Conservation (phyloP, 2,888 invertebrate genomes). For the Mongoloraphidia duomilia region DNA sequence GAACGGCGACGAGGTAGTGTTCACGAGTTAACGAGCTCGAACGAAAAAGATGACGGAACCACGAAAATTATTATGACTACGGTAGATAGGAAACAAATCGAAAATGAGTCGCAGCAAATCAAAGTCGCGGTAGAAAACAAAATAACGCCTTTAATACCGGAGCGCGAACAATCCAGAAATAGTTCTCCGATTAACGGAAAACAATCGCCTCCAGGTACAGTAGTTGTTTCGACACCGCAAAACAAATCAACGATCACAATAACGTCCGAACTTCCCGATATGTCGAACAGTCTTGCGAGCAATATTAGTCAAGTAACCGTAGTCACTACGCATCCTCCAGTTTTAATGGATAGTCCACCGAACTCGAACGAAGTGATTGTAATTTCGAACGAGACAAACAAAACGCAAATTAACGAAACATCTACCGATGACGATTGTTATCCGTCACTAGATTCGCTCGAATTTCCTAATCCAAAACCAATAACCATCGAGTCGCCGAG, state of each 20-base stretch:
- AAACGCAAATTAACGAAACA: constrained; percentile 49
- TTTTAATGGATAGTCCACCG: constrained; percentile 47
- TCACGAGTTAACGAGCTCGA: too few relatives aligned
- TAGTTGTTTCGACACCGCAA: constrained; percentile 23
- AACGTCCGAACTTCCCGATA: constrained; percentile 37
- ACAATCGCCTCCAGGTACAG: constrained; percentile 13
- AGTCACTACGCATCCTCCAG: constrained; percentile 72
- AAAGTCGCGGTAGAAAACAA: neutral
- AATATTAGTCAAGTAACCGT: constrained; percentile 69
- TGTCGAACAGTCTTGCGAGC: constrained; percentile 59
- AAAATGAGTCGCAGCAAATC: neutral
- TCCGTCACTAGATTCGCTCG: constrained; percentile 60
- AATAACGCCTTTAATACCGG: neutral
- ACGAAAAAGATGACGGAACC: too few relatives aligned
- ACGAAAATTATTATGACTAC: too few relatives aligned
- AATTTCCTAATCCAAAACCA: constrained; percentile 35
- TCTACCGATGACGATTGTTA: constrained; percentile 61
- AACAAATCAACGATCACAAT: constrained; percentile 33
- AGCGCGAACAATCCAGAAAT: neutral
- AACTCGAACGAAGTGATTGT: constrained; percentile 55
- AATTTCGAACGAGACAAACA: constrained; percentile 62
- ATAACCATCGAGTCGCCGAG: constrained; percentile 27
- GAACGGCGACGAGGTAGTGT: too few relatives aligned
- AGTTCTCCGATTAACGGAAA: neutral
- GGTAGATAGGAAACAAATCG: too few relatives aligned